These are phyloP conservation scores for Megathymus violae DNA, from an alignment of 1,140 invertebrate genomes.

Conservation along the genomic window DNA sequence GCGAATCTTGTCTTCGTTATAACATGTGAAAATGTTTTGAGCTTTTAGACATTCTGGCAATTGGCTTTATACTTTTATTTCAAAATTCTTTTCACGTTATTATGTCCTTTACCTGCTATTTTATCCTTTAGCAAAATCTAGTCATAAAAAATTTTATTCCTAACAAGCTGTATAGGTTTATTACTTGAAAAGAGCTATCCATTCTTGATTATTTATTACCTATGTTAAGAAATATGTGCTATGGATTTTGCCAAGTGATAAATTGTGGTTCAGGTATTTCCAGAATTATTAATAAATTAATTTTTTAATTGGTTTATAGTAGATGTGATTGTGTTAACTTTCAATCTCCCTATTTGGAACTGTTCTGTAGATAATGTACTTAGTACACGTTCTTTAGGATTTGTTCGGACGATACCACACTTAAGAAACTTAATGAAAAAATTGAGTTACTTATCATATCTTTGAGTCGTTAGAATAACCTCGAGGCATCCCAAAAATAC, in stretches of 20 bases:
- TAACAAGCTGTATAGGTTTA: neutral
- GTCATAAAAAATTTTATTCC: neutral
- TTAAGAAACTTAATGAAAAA: slow-evolving; percentile 12
- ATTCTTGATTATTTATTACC: neutral
- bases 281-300: slow-evolving; percentile 42
- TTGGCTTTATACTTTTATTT: slow-evolving; percentile 74
- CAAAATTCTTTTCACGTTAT: slow-evolving; percentile 58
- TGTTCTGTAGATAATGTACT: slow-evolving; percentile 65
- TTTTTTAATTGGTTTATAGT: slow-evolving; percentile 58
- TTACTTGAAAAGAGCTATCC: too few species aligned
- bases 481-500: neutral
- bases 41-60: slow-evolving; percentile 74
- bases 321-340: slow-evolving; percentile 78
- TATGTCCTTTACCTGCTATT: slow-evolving; percentile 32
- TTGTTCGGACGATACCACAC: slow-evolving; percentile 52
- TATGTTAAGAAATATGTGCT: neutral
- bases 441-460: too few species aligned
- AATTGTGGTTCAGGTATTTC: slow-evolving; percentile 34
- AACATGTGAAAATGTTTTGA: slow-evolving; percentile 61
- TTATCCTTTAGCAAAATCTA: slow-evolving; percentile 46
- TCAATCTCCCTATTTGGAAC: slow-evolving; percentile 60
- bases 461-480: too few species aligned
- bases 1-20: slow-evolving; percentile 64
- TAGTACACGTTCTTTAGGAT: slow-evolving; percentile 68
- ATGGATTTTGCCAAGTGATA: slow-evolving; percentile 50